These are phyloP conservation scores for Telenomus remus DNA, from an alignment of 1,140 invertebrate genomes.

Conservation along the genomic window DNA sequence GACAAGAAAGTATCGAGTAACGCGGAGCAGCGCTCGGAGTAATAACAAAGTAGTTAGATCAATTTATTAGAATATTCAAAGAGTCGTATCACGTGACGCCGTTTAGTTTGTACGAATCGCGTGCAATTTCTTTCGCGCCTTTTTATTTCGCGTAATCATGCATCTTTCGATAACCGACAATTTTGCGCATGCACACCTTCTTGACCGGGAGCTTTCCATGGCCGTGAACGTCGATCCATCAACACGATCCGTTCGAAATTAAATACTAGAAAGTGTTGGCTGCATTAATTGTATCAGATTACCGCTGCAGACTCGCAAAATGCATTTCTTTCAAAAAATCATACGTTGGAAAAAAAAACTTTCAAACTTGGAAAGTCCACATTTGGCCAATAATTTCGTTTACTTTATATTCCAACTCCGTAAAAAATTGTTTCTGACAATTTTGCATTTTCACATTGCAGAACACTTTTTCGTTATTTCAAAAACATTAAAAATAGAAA, in stretches of 20 bases:
- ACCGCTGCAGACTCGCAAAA: conserved; percentile 1
- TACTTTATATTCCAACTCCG: too few relatives aligned
- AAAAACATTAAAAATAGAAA: too few relatives aligned
- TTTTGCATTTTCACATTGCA: too few relatives aligned
- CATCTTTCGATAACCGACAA: conserved; percentile 31
- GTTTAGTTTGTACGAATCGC: conserved; percentile 24
- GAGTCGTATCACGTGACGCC: conserved; percentile 29
- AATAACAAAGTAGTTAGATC: conserved; percentile 42
- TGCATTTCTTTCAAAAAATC: conserved; percentile 25
- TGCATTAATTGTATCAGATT: conserved; percentile 40
- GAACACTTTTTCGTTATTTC: too few relatives aligned
- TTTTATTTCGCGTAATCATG: conserved; percentile 21
- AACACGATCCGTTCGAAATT: conserved; percentile 21
- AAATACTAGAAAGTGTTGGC: conserved; percentile 49
- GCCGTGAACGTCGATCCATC: conserved; percentile 16
- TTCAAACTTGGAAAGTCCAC: too few relatives aligned
- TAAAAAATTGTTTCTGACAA: too few relatives aligned
- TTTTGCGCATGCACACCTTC: conserved; percentile 39
- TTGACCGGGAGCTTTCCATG: conserved; percentile 18
- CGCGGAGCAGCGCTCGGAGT: conserved; percentile 11
- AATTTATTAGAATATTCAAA: conserved; percentile 53
- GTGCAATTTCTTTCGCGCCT: conserved; percentile 31
- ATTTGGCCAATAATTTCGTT: too few relatives aligned
- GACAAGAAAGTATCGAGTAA: conserved; percentile 34
- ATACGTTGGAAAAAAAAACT: neutral